These are phyloP conservation scores for Oriolus oriolus DNA, from an alignment of 2,113 vertebrate species.

Conservation along the genomic window DNA sequence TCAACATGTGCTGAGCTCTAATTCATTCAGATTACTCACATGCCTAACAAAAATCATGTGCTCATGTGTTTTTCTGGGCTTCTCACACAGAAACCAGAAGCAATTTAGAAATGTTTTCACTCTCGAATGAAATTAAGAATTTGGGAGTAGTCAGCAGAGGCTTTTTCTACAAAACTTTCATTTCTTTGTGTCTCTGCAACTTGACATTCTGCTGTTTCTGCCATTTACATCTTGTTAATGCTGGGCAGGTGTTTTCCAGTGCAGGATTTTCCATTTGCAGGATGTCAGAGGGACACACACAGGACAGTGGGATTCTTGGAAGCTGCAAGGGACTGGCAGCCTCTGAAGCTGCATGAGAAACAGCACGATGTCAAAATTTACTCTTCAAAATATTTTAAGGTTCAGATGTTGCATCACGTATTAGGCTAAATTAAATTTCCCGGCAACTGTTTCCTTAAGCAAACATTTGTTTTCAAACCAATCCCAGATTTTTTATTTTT, in stretches of 20 bases:
- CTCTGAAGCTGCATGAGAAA: slow-evolving; percentile 28
- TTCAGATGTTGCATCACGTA: slow-evolving; percentile 49
- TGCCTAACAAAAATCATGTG: not conserved
- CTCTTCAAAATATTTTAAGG: slow-evolving; percentile 33
- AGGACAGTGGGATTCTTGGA: slow-evolving; percentile 67
- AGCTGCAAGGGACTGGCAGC: slow-evolving; percentile 55
- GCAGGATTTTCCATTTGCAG: slow-evolving; percentile 71
- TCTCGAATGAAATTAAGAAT: slow-evolving; percentile 57
- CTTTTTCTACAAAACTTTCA: slow-evolving; percentile 30
- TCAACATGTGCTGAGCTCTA: slow-evolving; percentile 7
- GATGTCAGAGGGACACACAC: slow-evolving; percentile 72
- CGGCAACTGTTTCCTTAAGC: slow-evolving; percentile 61
- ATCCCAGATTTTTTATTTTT: slow-evolving; percentile 1
- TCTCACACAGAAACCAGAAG: slow-evolving; percentile 14
- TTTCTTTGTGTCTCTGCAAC: slow-evolving; percentile 60
- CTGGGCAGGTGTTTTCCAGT: slow-evolving; percentile 74
- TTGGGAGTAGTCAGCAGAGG: slow-evolving; percentile 44
- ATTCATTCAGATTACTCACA: slow-evolving; percentile 21
- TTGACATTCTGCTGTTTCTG: slow-evolving; percentile 64
- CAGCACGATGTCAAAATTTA: not conserved
- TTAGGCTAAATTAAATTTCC: slow-evolving; percentile 67
- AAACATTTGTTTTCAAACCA: slow-evolving; percentile 66
- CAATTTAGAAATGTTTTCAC: slow-evolving; percentile 46
- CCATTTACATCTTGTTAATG: slow-evolving; percentile 74
- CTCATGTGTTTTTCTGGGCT: slow-evolving; percentile 8